phyloP scores from a whole-genome alignment of 2,113 vertebrate genomes.

The Pachypanchax playfairii region DNA sequence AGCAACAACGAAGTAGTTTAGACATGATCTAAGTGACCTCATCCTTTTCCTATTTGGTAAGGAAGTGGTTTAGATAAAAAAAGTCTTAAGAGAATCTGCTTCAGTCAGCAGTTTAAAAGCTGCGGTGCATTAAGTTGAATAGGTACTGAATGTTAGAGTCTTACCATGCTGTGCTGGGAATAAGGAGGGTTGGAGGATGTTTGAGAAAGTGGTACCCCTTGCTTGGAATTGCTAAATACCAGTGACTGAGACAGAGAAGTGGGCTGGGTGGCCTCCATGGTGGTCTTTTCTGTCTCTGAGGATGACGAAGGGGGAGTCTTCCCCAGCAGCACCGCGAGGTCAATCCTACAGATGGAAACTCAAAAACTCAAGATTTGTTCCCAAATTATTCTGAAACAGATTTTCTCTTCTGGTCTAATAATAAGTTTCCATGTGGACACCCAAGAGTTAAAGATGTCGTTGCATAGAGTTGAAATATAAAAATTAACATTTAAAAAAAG shows the following conservation, averaged over 20 bases:
- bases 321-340: conserved; percentile 94
- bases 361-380: too few relatives aligned
- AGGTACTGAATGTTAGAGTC: conserved; percentile 17
- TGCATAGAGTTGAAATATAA: too few relatives aligned
- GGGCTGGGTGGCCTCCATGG: conserved; percentile 86
- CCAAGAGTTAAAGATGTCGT: too few relatives aligned
- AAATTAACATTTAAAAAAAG: too few relatives aligned
- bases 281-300: conserved; percentile 87
- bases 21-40: background rate
- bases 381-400: background rate
- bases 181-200: conserved; percentile 83
- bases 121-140: background rate
- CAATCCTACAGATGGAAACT: conserved; percentile 83
- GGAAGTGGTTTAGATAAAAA: background rate
- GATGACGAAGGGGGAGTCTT: conserved; percentile 92
- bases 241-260: conserved; percentile 89
- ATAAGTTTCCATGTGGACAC: too few relatives aligned
- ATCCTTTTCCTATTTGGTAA: background rate
- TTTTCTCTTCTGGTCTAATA: too few relatives aligned
- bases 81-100: background rate
- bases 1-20: background rate
- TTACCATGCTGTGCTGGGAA: conserved; percentile 94
- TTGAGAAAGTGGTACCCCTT: conserved; percentile 85
- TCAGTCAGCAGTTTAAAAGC: background rate
- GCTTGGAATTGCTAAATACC: conserved; percentile 98